Evolutionary conservation across 2,888 invertebrate genomes (phyloP).

Genomic region (Drosophila subquinaria): DNA sequence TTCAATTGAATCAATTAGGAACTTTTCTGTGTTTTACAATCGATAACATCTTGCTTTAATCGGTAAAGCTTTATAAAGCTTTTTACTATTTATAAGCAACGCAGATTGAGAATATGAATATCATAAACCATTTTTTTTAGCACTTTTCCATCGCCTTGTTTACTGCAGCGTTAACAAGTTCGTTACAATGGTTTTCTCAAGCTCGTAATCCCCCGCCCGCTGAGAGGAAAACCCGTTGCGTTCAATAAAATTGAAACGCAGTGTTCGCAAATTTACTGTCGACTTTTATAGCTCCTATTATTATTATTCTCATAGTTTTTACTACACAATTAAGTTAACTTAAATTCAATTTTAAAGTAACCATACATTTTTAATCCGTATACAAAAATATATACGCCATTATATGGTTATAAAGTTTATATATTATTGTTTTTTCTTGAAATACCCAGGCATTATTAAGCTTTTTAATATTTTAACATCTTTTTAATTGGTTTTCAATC

Average conservation of each 20-base stretch:
- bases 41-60: not conserved
- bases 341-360: not conserved
- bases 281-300: not conserved
- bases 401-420: not conserved
- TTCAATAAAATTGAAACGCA: constrained; percentile 8
- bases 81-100: constrained; percentile 3
- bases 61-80: constrained; percentile 2
- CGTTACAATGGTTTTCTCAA: constrained; percentile 9
- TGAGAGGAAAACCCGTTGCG: constrained; percentile 4
- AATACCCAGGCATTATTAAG: not conserved
- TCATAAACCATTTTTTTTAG: constrained; percentile 1
- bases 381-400: no score
- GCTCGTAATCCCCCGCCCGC: not conserved
- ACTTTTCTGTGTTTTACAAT: not conserved
- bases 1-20: not conserved
- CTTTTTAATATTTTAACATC: not conserved
- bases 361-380: not conserved
- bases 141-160: not conserved
- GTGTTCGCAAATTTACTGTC: constrained; percentile 3
- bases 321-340: not conserved
- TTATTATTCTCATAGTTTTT: not conserved
- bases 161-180: constrained; percentile 20
- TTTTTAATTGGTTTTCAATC: not conserved
- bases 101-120: constrained; percentile 1
- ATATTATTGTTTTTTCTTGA: not conserved